phyloP scores from a whole-genome alignment of 92 coral and sea anemone species.

The Umimayanthus kanabou region DNA sequence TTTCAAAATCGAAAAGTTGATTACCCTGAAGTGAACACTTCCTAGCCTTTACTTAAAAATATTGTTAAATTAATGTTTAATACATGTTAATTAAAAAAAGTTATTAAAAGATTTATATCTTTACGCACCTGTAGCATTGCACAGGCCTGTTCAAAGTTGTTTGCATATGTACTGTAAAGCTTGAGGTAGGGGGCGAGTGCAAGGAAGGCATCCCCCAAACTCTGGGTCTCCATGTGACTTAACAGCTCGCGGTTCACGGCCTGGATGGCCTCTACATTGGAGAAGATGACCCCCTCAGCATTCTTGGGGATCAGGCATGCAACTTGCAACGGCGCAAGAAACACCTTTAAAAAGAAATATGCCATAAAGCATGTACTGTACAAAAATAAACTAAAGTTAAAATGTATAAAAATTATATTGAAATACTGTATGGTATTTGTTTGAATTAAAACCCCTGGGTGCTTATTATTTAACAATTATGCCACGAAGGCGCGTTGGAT shows the following conservation, averaged over 20 bases:
- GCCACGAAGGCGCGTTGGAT: too few species aligned
- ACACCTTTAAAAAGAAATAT: slow-evolving; percentile 52
- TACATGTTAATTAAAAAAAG: too few species aligned
- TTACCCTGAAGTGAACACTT: too few species aligned
- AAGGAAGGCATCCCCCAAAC: slow-evolving; percentile 94
- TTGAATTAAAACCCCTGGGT: too few species aligned
- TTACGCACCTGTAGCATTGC: slow-evolving; percentile 64
- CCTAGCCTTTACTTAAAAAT: too few species aligned
- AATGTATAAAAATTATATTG: too few species aligned
- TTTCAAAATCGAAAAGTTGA: too few species aligned
- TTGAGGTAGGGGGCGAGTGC: slow-evolving; percentile 97
- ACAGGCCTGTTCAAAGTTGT: slow-evolving; percentile 90
- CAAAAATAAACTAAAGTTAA: background rate
- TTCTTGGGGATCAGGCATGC: slow-evolving; percentile 70
- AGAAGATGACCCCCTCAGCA: slow-evolving; percentile 78
- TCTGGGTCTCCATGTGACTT: slow-evolving; percentile 91
- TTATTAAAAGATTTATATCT: too few species aligned
- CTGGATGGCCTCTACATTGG: slow-evolving; percentile 91
- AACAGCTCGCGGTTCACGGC: slow-evolving; percentile 89
- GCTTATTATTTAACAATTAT: too few species aligned
- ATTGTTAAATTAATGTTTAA: too few species aligned
- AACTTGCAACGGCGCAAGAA: slow-evolving; percentile 77
- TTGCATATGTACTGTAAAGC: slow-evolving; percentile 95
- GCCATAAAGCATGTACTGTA: too few species aligned
- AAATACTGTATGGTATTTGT: too few species aligned